Base-by-base conservation (phyloP, 1,140 invertebrate species). In the Probaryconus sp. region DNA sequence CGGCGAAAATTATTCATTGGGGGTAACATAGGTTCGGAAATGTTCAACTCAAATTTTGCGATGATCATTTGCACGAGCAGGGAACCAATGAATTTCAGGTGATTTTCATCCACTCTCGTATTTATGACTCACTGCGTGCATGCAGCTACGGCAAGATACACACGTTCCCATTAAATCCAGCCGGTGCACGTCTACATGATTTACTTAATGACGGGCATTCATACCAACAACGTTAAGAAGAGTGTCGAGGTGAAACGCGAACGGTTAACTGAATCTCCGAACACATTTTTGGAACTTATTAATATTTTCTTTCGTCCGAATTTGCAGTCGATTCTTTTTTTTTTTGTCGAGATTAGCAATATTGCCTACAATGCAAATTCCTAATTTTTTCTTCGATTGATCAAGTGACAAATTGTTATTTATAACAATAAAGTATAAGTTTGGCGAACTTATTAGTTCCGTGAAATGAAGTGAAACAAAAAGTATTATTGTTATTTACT, bases 191-290 rank as follows among this genome's bases (percentile, higher is more conserved):
- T 58, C 45, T 64, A 51, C 40, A 37, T 71, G 69, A 76, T 79
- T 74, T 79, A 79, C 73, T 76, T 71, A 71, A 73, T 67, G 67
- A 73, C 55, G 24, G 47, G 55, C 67, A 76, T 65, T 60, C 65
- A 64, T 76, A 37, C 58, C 13, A 11, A 45, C 20, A 13, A 53
- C 51, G 21, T 33, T 45, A 30, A 60, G 73, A 61, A 55, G 24
- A 67, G 53, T 35, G 58, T 37, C 45, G 55, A 53, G 38, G 21
- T 51, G 40, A 60, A n/a, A 24, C 35, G 26, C 20, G 38, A 63
- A 31, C 26, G 24, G 18, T 47, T 30, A 69, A 24, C 14, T 2
- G 11, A 35, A 6, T n/a, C 10, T 35, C n/a, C 28, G 33, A 30
- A 28, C 21, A 35, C 45, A 38, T 72, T 64, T 70, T 58, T 17